phyloP scores from a whole-genome alignment of 1,140 invertebrate genomes.

The Ctenoplectra terminalis region DNA sequence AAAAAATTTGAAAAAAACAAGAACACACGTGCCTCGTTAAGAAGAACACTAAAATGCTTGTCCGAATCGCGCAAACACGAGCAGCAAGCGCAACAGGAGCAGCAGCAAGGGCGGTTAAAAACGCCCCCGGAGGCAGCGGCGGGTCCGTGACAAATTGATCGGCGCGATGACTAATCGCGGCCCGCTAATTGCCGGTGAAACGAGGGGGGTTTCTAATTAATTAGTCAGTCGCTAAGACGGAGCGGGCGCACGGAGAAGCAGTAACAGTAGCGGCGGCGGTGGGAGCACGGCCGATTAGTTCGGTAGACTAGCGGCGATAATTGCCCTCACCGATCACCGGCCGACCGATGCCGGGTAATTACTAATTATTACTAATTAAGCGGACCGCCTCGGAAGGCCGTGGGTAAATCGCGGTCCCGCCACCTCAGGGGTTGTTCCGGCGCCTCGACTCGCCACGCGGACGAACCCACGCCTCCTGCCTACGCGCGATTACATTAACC shows the following conservation, averaged over 20 bases:
- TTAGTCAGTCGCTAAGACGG: conserved; percentile 63
- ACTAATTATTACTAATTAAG: conserved; percentile 79
- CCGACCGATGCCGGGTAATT: conserved; percentile 63
- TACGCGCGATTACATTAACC: conserved; percentile 57
- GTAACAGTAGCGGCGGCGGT: not conserved
- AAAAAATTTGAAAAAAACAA: too few relatives aligned
- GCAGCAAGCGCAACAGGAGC: not conserved
- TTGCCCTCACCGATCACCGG: conserved; percentile 61
- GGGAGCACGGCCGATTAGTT: conserved; percentile 50
- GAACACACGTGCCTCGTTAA: conserved; percentile 9
- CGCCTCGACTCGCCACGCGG: conserved; percentile 43
- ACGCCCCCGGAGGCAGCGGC: not conserved
- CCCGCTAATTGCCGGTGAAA: conserved; percentile 57
- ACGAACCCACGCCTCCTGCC: conserved; percentile 57
- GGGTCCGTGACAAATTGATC: conserved; percentile 60
- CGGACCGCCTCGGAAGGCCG: conserved; percentile 62
- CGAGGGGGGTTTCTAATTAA: conserved; percentile 57
- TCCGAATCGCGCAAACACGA: not conserved
- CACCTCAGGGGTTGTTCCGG: conserved; percentile 68
- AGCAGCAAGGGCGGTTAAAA: not conserved
- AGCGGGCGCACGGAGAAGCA: not conserved
- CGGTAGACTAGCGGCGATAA: conserved; percentile 65
- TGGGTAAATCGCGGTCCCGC: conserved; percentile 59
- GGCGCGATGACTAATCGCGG: conserved; percentile 63
- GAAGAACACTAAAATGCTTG: not conserved